Conservation (phyloP, 1,140 invertebrate genomes). For the Planococcus citri region DNA sequence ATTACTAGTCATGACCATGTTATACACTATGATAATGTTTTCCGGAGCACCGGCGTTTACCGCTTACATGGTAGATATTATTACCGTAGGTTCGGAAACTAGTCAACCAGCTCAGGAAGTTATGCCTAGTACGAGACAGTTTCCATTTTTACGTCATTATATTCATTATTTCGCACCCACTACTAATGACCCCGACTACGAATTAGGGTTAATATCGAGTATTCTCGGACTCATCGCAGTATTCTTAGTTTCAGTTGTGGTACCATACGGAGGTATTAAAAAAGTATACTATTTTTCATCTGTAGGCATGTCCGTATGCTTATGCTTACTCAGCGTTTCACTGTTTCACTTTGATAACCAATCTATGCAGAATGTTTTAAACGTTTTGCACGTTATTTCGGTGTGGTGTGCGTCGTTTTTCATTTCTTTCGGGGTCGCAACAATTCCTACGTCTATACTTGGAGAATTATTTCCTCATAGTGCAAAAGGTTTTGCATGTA, state of each 20-base stretch:
- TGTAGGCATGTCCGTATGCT: constrained; percentile 41
- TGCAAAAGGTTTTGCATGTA: constrained; percentile 44
- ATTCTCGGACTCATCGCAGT: constrained; percentile 40
- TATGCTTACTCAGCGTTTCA: constrained; percentile 40
- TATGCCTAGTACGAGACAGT: too few relatives aligned
- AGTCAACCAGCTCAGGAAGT: neutral
- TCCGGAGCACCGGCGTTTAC: constrained; percentile 41
- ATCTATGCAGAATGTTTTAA: constrained; percentile 27
- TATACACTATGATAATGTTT: constrained; percentile 45
- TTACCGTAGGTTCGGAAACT: constrained; percentile 37
- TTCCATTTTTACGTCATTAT: too few relatives aligned
- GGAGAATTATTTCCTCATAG: constrained; percentile 35
- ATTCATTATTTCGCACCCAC: too few relatives aligned
- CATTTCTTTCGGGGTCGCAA: constrained; percentile 40
- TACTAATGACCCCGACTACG: constrained; percentile 24
- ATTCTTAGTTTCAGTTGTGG: constrained; percentile 36
- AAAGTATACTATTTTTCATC: constrained; percentile 39
- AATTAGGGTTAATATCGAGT: constrained; percentile 37
- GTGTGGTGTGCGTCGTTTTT: constrained; percentile 40
- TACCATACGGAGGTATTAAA: constrained; percentile 42
- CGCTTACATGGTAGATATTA: constrained; percentile 51
- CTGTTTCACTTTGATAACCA: constrained; percentile 28
- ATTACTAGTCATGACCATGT: constrained; percentile 36
- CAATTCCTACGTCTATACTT: constrained; percentile 50
- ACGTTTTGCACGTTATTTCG: constrained; percentile 38